Evolutionary conservation across 2,797 vertebrate species (phyloP), one percentile per base, ranked within the genome.

Genomic region (Pangasius macronema): DNA sequence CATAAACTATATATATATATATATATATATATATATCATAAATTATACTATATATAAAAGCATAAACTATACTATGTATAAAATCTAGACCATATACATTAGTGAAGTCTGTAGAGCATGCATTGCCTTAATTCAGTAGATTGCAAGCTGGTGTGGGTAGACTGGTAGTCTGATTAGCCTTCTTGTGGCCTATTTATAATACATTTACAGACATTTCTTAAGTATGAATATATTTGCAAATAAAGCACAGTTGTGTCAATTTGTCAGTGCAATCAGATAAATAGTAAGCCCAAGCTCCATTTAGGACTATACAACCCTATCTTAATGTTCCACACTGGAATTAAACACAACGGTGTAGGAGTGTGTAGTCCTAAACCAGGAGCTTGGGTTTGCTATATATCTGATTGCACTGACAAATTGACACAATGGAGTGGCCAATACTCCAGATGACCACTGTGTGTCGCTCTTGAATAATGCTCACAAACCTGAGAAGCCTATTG

Each of bases 381-480:
- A 46, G 46, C 46, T 46, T 46, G 46, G 46, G 46, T 0, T 46
- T 46, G 8, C 46, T 46, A 9, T 46, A 9, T 46, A 46, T 46
- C 9, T 46, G 46, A 46, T 46, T 46, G 46, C 46, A 46, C 46
- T 9, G 46, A 46, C 46, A 46, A 46, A 46, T 46, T 46, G 2
- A 24, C 10, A n/a, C 13, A 22, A 7, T 36, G 42, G n/a, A 51
- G 0, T 0, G 2, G 3, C 5, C 20, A 53, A 14, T 42, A 42
- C 6, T 49, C 9, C 4, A 30, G 5, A 16, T 67, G n/a, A 18
- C 82, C 86, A 87, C 86, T 11, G 61, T 33, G 86, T 87, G 86
- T 72, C 63, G 63, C 72, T 24, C 51, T 46, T 57, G 36, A 79
- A 33, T 76, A 14, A 87, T n/a, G 14, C 84, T 57, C n/a, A 63